Evolutionary conservation across 2,888 invertebrate species (phyloP).

Genomic region (Synanthedon andrenaeformis): DNA sequence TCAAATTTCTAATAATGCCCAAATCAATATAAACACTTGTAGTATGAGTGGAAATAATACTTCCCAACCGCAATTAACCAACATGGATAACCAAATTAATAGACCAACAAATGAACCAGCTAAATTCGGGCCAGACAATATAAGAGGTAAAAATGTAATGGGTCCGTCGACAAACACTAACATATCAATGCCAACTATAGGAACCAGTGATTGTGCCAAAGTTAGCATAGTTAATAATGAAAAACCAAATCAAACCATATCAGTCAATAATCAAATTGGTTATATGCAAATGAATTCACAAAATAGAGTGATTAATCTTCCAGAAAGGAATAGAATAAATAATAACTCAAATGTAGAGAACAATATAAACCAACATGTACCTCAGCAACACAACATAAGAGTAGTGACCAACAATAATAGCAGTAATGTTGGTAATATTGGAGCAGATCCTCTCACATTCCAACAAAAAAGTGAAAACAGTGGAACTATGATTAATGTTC

Average conservation of each 20-base stretch:
- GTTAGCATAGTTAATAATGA: constrained; percentile 47
- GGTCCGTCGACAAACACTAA: constrained; percentile 38
- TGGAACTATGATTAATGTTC: constrained; percentile 62
- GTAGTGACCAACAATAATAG: constrained; percentile 54
- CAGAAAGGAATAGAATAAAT: constrained; percentile 52
- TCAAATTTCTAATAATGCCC: constrained; percentile 39
- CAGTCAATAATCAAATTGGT: constrained; percentile 56
- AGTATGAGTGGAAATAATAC: constrained; percentile 43
- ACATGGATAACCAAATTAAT: constrained; percentile 45
- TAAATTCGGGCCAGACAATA: constrained; percentile 47
- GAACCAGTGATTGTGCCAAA: constrained; percentile 55
- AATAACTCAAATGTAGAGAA: constrained; percentile 44
- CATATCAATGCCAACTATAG: constrained; percentile 35
- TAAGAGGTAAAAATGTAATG: constrained; percentile 57
- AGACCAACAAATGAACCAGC: constrained; percentile 45
- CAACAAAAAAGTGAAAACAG: constrained; percentile 54
- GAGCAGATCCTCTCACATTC: constrained; percentile 44
- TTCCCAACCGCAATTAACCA: constrained; percentile 40
- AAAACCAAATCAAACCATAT: constrained; percentile 52
- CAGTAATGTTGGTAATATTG: constrained; percentile 38
- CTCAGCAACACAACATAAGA: constrained; percentile 60
- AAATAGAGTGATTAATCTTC: constrained; percentile 57
- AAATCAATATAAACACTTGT: constrained; percentile 58
- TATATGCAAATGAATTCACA: constrained; percentile 62
- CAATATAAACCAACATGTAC: constrained; percentile 49